phyloP scores from a whole-genome alignment of 2,113 vertebrate species.

The Sterrhoptilus dennistouni region DNA sequence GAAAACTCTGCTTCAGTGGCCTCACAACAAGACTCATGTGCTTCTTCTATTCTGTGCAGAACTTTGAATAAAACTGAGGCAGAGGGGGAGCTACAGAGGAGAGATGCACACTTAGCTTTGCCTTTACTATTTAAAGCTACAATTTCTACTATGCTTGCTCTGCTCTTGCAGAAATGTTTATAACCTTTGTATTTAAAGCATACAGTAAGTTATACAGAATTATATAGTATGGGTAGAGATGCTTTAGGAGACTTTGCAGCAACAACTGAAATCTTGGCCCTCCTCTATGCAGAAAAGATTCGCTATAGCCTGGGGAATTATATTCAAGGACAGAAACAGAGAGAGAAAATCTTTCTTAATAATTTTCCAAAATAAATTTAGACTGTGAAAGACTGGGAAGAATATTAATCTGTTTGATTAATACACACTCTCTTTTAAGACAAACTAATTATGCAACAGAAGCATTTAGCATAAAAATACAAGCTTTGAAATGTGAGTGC shows the following conservation, averaged over 20 bases:
- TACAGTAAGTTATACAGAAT: neutral
- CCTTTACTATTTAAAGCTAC: neutral
- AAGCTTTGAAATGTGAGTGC: conserved; percentile 27
- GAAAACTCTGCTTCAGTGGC: neutral
- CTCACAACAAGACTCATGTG: rapidly evolving
- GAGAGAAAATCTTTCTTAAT: neutral
- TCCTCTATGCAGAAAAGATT: neutral
- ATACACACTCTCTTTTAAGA: conserved; percentile 6
- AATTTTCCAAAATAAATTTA: neutral
- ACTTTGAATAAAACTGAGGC: neutral
- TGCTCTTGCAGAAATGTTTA: neutral
- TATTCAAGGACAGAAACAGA: neutral
- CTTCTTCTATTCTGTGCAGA: neutral
- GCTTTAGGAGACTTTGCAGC: neutral
- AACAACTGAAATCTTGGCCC: neutral
- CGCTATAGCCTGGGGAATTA: neutral
- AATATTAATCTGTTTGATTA: conserved; percentile 49
- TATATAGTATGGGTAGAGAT: neutral
- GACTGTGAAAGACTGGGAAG: neutral
- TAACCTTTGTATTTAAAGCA: neutral
- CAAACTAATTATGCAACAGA: conserved; percentile 47
- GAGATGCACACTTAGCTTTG: neutral
- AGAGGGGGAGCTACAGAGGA: neutral
- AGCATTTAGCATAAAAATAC: conserved; percentile 51
- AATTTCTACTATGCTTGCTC: neutral